These are phyloP conservation scores for Rousettus madagascariensis DNA, from an alignment of 2,797 vertebrate genomes.

Conservation along the genomic window DNA sequence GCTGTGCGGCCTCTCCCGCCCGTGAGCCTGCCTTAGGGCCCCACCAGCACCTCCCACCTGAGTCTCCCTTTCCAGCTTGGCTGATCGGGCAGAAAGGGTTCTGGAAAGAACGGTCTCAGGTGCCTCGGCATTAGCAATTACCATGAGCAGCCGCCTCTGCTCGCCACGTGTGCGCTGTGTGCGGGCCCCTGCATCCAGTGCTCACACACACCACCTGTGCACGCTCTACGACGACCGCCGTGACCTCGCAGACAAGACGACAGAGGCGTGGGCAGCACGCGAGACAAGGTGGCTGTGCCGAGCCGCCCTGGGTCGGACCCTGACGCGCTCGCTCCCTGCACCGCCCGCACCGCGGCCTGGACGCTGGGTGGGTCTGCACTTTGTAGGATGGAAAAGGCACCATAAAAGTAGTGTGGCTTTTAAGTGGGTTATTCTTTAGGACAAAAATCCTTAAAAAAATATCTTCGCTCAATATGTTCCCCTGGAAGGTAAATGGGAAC, in stretches of 20 bases:
- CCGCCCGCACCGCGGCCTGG: rapidly evolving
- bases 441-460: background rate
- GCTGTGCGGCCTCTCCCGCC: rapidly evolving
- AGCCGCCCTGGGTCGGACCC: background rate
- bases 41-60: background rate
- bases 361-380: too few relatives aligned
- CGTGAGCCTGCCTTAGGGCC: background rate
- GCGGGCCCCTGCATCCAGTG: rapidly evolving
- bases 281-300: rapidly evolving
- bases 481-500: background rate
- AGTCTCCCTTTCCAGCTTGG: background rate
- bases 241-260: background rate
- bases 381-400: background rate
- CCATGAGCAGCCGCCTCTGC: background rate
- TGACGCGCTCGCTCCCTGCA: background rate
- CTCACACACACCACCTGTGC: background rate
- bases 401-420: background rate
- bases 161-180: rapidly evolving
- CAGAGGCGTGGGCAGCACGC: rapidly evolving
- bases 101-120: background rate
- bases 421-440: background rate
- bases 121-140: background rate
- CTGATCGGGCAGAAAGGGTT: background rate
- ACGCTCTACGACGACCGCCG: too few relatives aligned
- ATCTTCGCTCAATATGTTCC: background rate